A percentile compares a stretch with the other conserved stretches of the same genome.
phyloP scores from a whole-genome alignment of 2,113 vertebrate species.

The Chaetorhynchus papuensis region DNA sequence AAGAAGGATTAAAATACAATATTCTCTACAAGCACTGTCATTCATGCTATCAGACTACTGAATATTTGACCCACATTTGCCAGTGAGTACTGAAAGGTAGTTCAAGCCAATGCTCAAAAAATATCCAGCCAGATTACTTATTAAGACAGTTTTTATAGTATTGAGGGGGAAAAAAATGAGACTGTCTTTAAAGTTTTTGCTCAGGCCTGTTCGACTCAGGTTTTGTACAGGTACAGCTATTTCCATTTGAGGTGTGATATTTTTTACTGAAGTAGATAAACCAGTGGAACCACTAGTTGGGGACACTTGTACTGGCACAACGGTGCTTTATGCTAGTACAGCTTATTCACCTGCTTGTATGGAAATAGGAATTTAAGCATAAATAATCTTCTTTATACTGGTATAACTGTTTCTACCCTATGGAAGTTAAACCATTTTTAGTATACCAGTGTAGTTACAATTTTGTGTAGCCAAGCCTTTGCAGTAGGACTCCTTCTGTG shows the following conservation, averaged over 20 bases:
- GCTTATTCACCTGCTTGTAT: neutral
- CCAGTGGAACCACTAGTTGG: neutral
- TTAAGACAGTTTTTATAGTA: neutral
- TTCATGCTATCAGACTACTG: rapidly evolving
- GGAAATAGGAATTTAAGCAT: neutral
- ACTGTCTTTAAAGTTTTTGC: neutral
- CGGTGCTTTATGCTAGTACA: neutral
- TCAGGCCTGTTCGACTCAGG: neutral
- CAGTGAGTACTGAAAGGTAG: neutral
- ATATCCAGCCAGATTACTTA: neutral
- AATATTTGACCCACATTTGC: neutral
- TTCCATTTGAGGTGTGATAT: neutral
- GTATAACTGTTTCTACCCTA: neutral
- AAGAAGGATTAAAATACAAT: neutral
- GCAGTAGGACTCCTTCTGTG: neutral
- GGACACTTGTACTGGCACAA: neutral
- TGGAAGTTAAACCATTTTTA: neutral
- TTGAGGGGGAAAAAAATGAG: rapidly evolving
- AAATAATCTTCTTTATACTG: neutral
- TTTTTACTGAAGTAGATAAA: conserved; percentile 8
- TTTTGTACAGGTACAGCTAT: neutral
- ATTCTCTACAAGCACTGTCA: neutral
- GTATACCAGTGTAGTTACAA: neutral
- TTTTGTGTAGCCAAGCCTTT: neutral
- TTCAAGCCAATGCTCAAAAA: neutral